These are phyloP conservation scores for Brachyptera putata DNA, from an alignment of 2,888 invertebrate species.

Conservation along the genomic window DNA sequence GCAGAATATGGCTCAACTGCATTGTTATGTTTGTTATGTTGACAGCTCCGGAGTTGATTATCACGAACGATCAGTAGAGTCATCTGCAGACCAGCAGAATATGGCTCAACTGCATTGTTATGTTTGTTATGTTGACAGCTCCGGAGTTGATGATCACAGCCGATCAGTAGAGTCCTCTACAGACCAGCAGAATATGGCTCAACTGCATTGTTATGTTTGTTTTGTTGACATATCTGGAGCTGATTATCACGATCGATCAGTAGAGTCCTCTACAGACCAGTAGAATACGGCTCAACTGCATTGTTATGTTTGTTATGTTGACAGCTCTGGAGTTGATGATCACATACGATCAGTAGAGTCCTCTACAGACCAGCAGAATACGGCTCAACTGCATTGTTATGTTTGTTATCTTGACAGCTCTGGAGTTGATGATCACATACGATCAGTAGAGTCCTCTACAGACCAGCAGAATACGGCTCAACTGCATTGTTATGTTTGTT, in stretches of 20 bases:
- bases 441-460: constrained; percentile 59
- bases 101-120: constrained; percentile 55
- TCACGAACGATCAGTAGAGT: constrained; percentile 61
- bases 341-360: constrained; percentile 60
- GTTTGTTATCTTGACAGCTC: constrained; percentile 49
- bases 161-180: constrained; percentile 61
- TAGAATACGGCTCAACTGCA: constrained; percentile 60
- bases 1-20: constrained; percentile 60
- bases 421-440: constrained; percentile 65
- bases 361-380: constrained; percentile 63
- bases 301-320: constrained; percentile 31
- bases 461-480: no score
- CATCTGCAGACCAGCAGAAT: constrained; percentile 63
- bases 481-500: no score
- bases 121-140: constrained; percentile 46
- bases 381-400: constrained; percentile 53
- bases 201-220: constrained; percentile 42
- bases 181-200: constrained; percentile 65
- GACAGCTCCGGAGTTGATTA: constrained; percentile 64
- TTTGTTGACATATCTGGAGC: constrained; percentile 57
- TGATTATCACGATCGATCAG: constrained; percentile 63
- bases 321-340: constrained; percentile 66
- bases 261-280: constrained; percentile 62
- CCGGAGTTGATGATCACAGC: constrained; percentile 67
- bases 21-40: constrained; percentile 28